These are phyloP conservation scores for Solenopsis invicta DNA, from an alignment of 1,140 invertebrate genomes.

Conservation along the genomic window DNA sequence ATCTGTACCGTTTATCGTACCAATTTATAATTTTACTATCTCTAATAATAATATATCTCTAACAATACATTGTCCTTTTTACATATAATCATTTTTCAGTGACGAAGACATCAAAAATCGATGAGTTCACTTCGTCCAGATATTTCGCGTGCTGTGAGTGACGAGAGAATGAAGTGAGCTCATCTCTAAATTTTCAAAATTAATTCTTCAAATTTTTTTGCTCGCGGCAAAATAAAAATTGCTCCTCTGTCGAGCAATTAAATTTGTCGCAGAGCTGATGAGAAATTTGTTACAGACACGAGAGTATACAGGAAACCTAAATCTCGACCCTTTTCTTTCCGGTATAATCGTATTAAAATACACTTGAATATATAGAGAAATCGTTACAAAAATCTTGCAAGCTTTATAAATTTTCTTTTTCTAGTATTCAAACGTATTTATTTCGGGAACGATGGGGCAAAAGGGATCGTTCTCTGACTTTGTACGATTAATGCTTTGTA, in stretches of 20 bases:
- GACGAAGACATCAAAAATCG: not conserved
- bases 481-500: constrained; percentile 54
- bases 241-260: not conserved
- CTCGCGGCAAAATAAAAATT: not conserved
- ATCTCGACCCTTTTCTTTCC: constrained; percentile 28
- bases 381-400: constrained; percentile 40
- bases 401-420: constrained; percentile 18
- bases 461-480: constrained; percentile 41
- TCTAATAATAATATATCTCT: not conserved
- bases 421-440: constrained; percentile 26
- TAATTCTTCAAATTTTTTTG: not conserved
- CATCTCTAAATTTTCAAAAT: not conserved
- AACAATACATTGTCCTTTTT: not conserved
- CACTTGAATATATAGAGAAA: constrained; percentile 43
- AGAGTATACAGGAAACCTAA: constrained; percentile 48
- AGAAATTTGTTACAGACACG: constrained; percentile 38
- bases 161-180: not conserved
- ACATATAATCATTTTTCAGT: not conserved
- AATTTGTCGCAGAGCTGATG: constrained; percentile 33
- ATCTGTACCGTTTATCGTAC: not conserved
- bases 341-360: constrained; percentile 39
- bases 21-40: constrained; percentile 1
- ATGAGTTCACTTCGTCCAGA: not conserved
- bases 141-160: not conserved
- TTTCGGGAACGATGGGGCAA: constrained; percentile 16